Conservation (phyloP, 2,113 vertebrate species). For the Rhinichthys klamathensis region DNA sequence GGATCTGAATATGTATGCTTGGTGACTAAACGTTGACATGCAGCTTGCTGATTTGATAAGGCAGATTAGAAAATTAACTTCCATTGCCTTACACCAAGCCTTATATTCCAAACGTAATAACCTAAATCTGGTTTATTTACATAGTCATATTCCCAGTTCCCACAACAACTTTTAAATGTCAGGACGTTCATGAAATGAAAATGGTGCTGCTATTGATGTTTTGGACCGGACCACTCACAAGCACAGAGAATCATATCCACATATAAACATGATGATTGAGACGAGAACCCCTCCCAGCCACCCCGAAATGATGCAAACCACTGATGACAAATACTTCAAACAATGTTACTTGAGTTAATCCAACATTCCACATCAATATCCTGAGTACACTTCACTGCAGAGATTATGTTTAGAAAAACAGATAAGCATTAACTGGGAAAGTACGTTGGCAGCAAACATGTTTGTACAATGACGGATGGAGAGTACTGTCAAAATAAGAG, state of each 20-base stretch:
- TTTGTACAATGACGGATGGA: conserved; percentile 15
- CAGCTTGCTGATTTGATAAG: conserved; percentile 48
- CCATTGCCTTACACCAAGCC: conserved; percentile 11
- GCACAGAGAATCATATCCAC: neutral
- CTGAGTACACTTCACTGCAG: conserved; percentile 19
- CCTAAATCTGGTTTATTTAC: conserved; percentile 22
- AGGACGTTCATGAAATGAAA: neutral
- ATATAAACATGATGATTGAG: neutral
- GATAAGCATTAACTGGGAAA: conserved; percentile 26
- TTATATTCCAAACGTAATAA: conserved; percentile 16
- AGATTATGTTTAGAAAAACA: conserved; percentile 29
- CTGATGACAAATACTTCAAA: conserved; percentile 11
- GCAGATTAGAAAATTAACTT: conserved; percentile 55
- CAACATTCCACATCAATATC: conserved; percentile 26
- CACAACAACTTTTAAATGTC: conserved; percentile 13
- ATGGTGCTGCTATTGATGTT: neutral
- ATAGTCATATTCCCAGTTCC: neutral
- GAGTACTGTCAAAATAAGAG: conserved; percentile 21
- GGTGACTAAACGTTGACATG: conserved; percentile 45
- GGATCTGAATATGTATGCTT: conserved; percentile 39
- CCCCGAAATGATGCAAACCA: neutral
- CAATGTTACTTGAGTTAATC: conserved; percentile 31
- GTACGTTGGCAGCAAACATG: neutral
- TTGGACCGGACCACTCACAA: neutral
- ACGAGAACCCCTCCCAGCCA: neutral